Evolutionary conservation across 2,888 invertebrate species (phyloP), one percentile per base, ranked within the genome.

Genomic region (Nemoura dubitans): DNA sequence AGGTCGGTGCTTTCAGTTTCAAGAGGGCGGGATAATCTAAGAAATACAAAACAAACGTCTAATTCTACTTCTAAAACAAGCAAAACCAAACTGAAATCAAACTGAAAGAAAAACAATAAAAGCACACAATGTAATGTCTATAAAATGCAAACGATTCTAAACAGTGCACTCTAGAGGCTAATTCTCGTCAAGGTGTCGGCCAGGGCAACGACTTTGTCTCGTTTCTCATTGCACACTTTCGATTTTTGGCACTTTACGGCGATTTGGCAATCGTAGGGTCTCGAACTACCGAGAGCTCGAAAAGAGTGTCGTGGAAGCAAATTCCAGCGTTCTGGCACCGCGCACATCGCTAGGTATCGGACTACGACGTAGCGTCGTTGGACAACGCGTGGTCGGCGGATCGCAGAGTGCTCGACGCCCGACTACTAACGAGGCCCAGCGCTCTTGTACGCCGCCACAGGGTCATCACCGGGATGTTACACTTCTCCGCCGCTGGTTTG

Each of bases 1-100:
- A 96, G 88, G 94, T 94, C 83, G 95, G 95, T 83, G 95, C 94
- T 93, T 95, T 96, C 93, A 95, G 92, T 88, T 89, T 89, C 89
- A 89, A 89, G 86, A 88, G 88, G 83, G 88, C 88, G 83, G 89
- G 88, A 85, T 87, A 88, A 88, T 89, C 89, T 89, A 88, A 87
- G 88, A 88, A 89, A 89, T 87, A 89, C 87, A 90, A 89, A 90
- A 91, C 89, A 89, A 87, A 89, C 89, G 89, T 59, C 87, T 86
- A 88, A 88, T 86, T 87, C 88, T 88, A 88, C 87, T 86, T 88
- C 87, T 88, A 87, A 76, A 76, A 88, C 85, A 87, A 85, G 85
- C 83, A 81, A 87, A 86, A 86, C n/a, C 30, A 88, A 86, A 86
- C 81, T 29, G 77, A 85, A 86, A 87, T 28, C 83, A 86, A 78